Evolutionary conservation across 2,888 invertebrate species (phyloP).

Genomic region (Lasioglossum zephyrum): DNA sequence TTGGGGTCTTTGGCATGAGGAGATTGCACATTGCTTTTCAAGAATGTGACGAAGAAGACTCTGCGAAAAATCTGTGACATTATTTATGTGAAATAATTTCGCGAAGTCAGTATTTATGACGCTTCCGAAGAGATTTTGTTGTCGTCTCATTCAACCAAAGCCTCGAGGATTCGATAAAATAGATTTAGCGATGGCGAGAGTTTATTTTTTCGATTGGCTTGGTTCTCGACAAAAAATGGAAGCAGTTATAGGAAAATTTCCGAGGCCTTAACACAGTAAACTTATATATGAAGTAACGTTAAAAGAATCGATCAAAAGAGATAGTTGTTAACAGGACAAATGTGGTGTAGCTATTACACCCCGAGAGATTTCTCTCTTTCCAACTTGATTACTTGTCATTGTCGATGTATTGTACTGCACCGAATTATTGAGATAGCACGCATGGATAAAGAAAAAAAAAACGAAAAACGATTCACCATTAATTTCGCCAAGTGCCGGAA

Average conservation of each 20-base stretch:
- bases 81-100: slow-evolving; percentile 46
- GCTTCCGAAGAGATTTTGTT: slow-evolving; percentile 35
- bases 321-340: slow-evolving; percentile 51
- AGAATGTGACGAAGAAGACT: slow-evolving; percentile 1
- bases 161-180: slow-evolving; percentile 50
- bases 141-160: slow-evolving; percentile 50
- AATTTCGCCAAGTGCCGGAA: slow-evolving; percentile 53
- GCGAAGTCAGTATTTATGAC: slow-evolving; percentile 40
- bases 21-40: slow-evolving; percentile 1
- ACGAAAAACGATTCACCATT: slow-evolving; percentile 16
- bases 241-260: slow-evolving; percentile 78
- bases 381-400: slow-evolving; percentile 52
- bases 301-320: slow-evolving; percentile 62
- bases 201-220: slow-evolving; percentile 40
- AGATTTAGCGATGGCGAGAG: slow-evolving; percentile 34
- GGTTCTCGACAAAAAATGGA: slow-evolving; percentile 34
- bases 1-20: slow-evolving; percentile 3
- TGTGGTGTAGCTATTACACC: slow-evolving; percentile 41
- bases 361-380: slow-evolving; percentile 57
- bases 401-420: slow-evolving; percentile 47
- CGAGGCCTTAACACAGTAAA: slow-evolving; percentile 82
- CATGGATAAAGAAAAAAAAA: slow-evolving; percentile 23
- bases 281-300: slow-evolving; percentile 78
- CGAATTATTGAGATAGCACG: slow-evolving; percentile 51
- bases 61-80: slow-evolving; percentile 22